A percentile compares a stretch with the other conserved stretches of the same genome.
These are phyloP conservation scores for Bufotes viridis DNA, from an alignment of 2,797 vertebrate species.

Conservation along the genomic window DNA sequence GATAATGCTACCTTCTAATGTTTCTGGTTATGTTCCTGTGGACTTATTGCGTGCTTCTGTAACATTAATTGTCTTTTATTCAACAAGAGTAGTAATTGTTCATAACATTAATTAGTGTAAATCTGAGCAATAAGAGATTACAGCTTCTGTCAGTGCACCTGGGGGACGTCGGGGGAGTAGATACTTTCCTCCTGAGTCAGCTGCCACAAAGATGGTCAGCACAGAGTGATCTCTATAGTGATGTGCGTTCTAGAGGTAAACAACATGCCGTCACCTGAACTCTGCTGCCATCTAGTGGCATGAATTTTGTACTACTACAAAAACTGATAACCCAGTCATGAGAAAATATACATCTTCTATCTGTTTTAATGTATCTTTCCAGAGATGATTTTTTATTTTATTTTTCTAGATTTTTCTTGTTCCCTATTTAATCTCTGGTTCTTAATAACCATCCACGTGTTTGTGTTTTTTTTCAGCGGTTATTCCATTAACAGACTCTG, in stretches of 20 bases:
- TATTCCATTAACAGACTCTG: slow-evolving; percentile 97
- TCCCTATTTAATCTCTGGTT: not conserved
- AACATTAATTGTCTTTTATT: not conserved
- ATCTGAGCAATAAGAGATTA: slow-evolving; percentile 17
- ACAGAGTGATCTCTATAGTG: not conserved
- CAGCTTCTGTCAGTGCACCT: slow-evolving; percentile 26
- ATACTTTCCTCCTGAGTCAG: not conserved
- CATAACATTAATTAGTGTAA: slow-evolving; percentile 28
- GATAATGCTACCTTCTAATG: too few species aligned
- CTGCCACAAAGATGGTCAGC: not conserved
- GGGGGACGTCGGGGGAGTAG: slow-evolving; percentile 18
- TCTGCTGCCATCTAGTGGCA: slow-evolving; percentile 62
- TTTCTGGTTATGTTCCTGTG: not conserved
- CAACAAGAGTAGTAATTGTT: not conserved
- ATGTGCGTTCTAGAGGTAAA: slow-evolving; percentile 1
- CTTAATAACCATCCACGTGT: not conserved
- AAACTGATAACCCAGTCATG: not conserved
- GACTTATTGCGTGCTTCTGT: not conserved
- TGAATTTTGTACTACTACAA: not conserved
- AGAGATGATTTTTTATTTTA: not conserved
- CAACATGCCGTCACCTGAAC: not conserved
- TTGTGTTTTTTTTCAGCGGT: slow-evolving; percentile 82
- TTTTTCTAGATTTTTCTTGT: too few species aligned
- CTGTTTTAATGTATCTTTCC: not conserved
- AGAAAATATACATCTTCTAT: not conserved